These are phyloP conservation scores for Gymnothorax reevesii DNA, from an alignment of 2,797 vertebrate genomes.

Conservation along the genomic window DNA sequence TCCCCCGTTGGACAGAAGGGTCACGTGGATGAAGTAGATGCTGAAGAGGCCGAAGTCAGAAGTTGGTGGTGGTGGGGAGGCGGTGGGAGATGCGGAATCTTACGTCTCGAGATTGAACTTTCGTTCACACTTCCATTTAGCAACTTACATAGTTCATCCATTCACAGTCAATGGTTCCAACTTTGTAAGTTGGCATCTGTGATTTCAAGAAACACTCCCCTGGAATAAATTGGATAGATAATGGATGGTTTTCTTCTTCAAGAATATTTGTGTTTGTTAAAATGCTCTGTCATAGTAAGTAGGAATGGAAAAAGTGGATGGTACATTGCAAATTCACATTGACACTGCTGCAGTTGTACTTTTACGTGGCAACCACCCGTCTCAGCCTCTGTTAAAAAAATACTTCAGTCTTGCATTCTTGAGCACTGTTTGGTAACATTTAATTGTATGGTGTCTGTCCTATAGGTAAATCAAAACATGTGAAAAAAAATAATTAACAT, in stretches of 20 bases:
- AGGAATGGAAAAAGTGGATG: neutral
- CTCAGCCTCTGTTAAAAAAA: neutral
- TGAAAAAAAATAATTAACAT: neutral
- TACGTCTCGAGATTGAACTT: too few species aligned
- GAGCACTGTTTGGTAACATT: neutral
- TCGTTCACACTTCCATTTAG: too few species aligned
- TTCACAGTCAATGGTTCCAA: too few species aligned
- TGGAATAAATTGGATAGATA: neutral
- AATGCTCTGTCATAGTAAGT: neutral
- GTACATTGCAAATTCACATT: neutral
- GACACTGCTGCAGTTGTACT: neutral
- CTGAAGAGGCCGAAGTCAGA: too few species aligned
- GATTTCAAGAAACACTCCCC: too few species aligned
- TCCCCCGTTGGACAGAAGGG: too few species aligned
- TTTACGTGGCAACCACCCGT: neutral
- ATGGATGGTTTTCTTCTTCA: neutral
- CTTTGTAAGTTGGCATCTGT: too few species aligned
- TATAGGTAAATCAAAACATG: neutral
- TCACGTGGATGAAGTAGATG: too few species aligned
- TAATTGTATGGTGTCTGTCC: neutral
- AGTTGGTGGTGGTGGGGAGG: too few species aligned
- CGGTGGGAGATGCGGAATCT: too few species aligned
- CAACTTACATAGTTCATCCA: too few species aligned
- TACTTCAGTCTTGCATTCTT: neutral
- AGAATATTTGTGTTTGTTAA: neutral